Evolutionary conservation across 1,140 invertebrate species (phyloP).

Genomic region (Platyscapa corneri): DNA sequence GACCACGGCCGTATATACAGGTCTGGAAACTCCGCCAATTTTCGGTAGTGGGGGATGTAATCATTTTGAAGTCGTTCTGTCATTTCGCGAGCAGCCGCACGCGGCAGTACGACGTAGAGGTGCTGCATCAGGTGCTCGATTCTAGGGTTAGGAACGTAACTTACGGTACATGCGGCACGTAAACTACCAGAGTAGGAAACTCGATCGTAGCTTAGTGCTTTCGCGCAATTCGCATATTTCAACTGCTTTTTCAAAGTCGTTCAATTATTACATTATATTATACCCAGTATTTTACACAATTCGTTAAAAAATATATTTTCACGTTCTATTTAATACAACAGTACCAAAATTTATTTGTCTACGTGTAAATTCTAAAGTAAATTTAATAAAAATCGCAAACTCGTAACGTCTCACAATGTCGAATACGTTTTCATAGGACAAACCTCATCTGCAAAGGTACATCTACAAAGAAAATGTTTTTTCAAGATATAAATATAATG

Average conservation of each 20-base stretch:
- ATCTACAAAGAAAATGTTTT: too few species aligned
- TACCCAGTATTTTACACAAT: too few species aligned
- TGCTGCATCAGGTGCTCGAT: slow-evolving; percentile 20
- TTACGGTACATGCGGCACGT: background rate
- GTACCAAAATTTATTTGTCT: too few species aligned
- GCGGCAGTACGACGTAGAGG: slow-evolving; percentile 13
- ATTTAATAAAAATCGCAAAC: too few species aligned
- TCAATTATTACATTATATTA: background rate
- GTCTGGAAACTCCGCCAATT: slow-evolving; percentile 26
- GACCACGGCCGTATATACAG: slow-evolving; percentile 4
- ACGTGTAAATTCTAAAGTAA: too few species aligned
- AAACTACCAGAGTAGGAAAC: background rate
- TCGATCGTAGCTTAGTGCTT: background rate
- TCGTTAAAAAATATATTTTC: too few species aligned
- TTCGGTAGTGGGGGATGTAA: slow-evolving; percentile 26
- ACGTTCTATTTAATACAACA: too few species aligned
- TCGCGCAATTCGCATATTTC: background rate
- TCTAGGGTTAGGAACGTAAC: slow-evolving; percentile 19
- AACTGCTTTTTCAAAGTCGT: background rate
- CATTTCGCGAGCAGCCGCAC: slow-evolving; percentile 19
- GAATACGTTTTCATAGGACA: too few species aligned
- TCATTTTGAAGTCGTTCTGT: slow-evolving; percentile 27
- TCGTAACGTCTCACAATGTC: too few species aligned
- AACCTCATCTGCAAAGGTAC: too few species aligned
- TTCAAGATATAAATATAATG: too few species aligned